A percentile compares a stretch with the other conserved stretches of the same genome.
Conservation (phyloP, 2,113 vertebrate species). For the Galeopterus variegatus region DNA sequence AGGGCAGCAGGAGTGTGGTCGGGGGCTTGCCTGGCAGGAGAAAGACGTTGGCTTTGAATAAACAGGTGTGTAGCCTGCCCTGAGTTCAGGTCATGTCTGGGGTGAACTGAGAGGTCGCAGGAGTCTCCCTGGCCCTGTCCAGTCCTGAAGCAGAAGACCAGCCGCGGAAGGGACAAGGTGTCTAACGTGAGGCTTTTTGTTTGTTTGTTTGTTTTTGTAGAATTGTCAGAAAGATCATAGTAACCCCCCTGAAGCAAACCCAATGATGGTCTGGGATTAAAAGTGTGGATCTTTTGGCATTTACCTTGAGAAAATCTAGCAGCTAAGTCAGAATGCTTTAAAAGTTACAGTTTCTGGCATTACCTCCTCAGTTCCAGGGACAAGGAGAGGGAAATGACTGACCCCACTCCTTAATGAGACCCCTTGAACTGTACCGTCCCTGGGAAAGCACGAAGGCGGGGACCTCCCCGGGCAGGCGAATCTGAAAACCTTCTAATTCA, state of each 20-base stretch:
- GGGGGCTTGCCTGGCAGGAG: background rate
- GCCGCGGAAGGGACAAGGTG: background rate
- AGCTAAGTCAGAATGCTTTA: background rate
- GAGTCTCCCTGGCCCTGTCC: background rate
- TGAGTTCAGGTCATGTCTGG: background rate
- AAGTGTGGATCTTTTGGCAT: background rate
- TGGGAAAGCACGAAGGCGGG: background rate
- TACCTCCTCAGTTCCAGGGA: background rate
- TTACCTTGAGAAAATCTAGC: background rate
- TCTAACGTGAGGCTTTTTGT: background rate
- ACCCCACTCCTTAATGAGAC: background rate
- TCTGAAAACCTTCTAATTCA: background rate
- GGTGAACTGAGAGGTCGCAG: background rate
- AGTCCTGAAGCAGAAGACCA: background rate
- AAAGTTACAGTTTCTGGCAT: background rate
- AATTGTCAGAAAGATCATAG: background rate
- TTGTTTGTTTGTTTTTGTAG: background rate
- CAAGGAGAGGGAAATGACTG: background rate
- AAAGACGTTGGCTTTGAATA: slow-evolving; percentile 43
- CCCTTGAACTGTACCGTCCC: background rate
- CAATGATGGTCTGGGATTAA: background rate
- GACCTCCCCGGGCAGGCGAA: background rate
- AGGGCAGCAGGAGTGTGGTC: background rate
- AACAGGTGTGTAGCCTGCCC: background rate
- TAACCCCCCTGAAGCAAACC: background rate